phyloP scores from a whole-genome alignment of 1,140 invertebrate genomes.

The Macrobrachium nipponense region DNA sequence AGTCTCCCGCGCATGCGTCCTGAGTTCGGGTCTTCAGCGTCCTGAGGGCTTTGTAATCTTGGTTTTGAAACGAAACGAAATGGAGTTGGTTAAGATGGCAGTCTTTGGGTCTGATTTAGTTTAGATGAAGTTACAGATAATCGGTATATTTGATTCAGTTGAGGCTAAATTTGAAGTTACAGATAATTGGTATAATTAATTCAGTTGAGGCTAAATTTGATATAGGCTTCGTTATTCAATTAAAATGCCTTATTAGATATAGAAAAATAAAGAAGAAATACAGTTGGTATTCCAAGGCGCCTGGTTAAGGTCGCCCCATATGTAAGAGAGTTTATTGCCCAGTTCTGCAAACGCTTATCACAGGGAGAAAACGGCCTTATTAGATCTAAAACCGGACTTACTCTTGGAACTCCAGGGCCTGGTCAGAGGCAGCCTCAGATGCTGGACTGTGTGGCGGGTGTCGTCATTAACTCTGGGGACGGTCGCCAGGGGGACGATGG shows the following conservation, averaged over 20 bases:
- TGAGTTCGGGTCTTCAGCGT: conserved; percentile 29
- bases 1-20: conserved; percentile 34
- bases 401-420: conserved; percentile 40
- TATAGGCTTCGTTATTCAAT: too few relatives aligned
- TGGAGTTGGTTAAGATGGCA: too few relatives aligned
- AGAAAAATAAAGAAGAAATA: too few relatives aligned
- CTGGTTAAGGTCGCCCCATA: not conserved
- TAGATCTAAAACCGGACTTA: not conserved
- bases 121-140: not conserved
- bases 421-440: conserved; percentile 25
- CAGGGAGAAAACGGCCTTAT: not conserved
- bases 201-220: too few relatives aligned
- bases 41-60: conserved; percentile 37
- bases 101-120: too few relatives aligned
- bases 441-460: not conserved
- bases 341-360: not conserved
- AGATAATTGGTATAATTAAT: not conserved
- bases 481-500: conserved; percentile 20
- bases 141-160: not conserved
- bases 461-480: not conserved
- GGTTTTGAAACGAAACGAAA: not conserved
- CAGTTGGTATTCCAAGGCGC: too few relatives aligned
- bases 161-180: not conserved
- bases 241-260: too few relatives aligned
- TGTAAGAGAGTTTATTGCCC: not conserved